Conservation (phyloP, 2,888 invertebrate genomes). For the Xiphydria camelus region DNA sequence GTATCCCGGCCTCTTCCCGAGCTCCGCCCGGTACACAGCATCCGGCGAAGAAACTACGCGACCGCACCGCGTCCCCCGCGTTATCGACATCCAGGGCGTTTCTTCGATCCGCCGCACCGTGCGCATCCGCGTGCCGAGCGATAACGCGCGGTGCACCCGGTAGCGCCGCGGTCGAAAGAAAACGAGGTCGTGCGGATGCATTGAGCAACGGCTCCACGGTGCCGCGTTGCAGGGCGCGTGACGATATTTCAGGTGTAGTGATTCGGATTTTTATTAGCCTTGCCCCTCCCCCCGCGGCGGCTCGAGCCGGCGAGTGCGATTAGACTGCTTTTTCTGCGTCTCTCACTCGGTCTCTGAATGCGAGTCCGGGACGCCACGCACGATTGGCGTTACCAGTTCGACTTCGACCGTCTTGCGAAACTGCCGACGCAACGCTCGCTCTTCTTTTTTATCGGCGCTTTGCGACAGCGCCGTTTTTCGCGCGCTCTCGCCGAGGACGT, state of each 20-base stretch:
- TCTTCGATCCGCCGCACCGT: too few species aligned
- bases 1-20: too few species aligned
- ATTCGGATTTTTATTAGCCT: not conserved
- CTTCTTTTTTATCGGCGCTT: not conserved
- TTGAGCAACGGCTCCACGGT: not conserved
- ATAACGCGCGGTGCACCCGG: too few species aligned
- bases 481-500: too few species aligned
- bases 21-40: too few species aligned
- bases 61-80: too few species aligned
- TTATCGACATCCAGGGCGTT: too few species aligned
- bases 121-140: too few species aligned
- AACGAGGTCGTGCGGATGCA: not conserved
- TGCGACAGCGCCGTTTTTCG: too few species aligned
- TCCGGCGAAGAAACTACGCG: conserved; percentile 1
- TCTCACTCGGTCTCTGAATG: not conserved
- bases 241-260: not conserved
- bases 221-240: not conserved
- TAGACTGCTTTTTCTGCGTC: too few species aligned
- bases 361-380: not conserved
- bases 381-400: conserved; percentile 1
- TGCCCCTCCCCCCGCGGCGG: not conserved
- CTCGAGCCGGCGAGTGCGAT: not conserved
- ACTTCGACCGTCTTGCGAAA: too few species aligned
- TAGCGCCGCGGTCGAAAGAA: not conserved
- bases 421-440: not conserved